Conservation (phyloP, 2,888 invertebrate species). For the Volucella inflata region DNA sequence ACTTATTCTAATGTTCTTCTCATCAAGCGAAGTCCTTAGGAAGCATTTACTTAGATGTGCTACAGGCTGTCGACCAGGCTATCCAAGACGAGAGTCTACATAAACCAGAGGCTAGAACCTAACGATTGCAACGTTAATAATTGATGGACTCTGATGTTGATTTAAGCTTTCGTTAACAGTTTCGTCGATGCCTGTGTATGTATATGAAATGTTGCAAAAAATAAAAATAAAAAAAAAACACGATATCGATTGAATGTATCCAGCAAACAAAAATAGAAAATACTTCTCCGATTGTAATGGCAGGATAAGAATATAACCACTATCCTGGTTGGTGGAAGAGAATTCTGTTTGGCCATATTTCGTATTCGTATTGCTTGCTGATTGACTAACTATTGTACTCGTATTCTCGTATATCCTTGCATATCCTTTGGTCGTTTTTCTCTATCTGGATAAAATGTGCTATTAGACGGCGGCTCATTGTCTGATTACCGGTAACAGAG, state of each 20-base stretch:
- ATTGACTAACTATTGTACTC: constrained; percentile 13
- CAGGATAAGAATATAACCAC: constrained; percentile 23
- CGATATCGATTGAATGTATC: constrained; percentile 50
- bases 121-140: constrained; percentile 71
- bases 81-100: constrained; percentile 10
- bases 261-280: constrained; percentile 24
- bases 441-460: constrained; percentile 51
- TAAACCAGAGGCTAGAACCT: constrained; percentile 18
- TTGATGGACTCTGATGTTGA: constrained; percentile 66
- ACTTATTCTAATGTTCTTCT: constrained; percentile 40
- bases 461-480: constrained; percentile 75
- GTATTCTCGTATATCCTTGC: constrained; percentile 18
- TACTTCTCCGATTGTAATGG: constrained; percentile 13
- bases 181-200: not conserved
- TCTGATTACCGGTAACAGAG: constrained; percentile 73
- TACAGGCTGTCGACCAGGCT: constrained; percentile 49
- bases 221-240: not conserved
- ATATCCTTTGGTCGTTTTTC: constrained; percentile 36
- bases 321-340: constrained; percentile 5
- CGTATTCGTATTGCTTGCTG: constrained; percentile 23
- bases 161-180: not conserved
- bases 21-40: constrained; percentile 55
- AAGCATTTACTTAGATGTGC: constrained; percentile 53
- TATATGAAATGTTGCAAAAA: constrained; percentile 6
- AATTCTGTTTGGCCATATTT: not conserved